Base-by-base conservation (phyloP, 2,888 invertebrate species). In the Morpho helenor region DNA sequence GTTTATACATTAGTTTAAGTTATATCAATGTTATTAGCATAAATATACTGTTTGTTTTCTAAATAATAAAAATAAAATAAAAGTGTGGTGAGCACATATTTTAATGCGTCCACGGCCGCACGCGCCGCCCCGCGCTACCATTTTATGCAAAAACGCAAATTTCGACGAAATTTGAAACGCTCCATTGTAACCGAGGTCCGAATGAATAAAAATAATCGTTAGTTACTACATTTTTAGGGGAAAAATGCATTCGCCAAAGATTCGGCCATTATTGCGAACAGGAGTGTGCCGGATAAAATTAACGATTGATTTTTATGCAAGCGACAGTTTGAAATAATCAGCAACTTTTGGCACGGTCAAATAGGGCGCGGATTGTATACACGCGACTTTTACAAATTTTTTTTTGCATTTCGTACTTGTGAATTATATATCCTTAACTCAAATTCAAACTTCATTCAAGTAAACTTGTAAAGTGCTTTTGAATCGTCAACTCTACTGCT, bases 61-160 rank as follows among this genome's bases (percentile, higher is more conserved):
- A n/a, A n/a, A n/a, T n/a, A n/a, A n/a, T n/a, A n/a, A n/a, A n/a
- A n/a, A n/a, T n/a, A n/a, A n/a, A n/a, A n/a, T n/a, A n/a, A 31
- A 3, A 7, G 10, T 46, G 54, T 83, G 74, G 84, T 68, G 74
- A 74, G 79, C 60, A 2, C 22, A 63, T 43, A 55, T 74, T 75
- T 69, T 82, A 86, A 84, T 82, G 81, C 76, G 71, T 63, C 68
- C 70, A 68, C 80, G 40, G 52, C 42, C 54, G 84, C 89, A 85
- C 87, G 88, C 88, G 88, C 80, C 82, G 79, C 70, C 70, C 72
- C 66, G 74, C 69, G 74, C 68, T 69, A 71, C 73, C 79, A 79
- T 89, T 89, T 89, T 89, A 90, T 90, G 90, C 89, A 89, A 89
- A 90, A 90, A 89, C 89, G 88, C 89, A 89, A 90, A 89, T 89